phyloP scores from a whole-genome alignment of 1,140 invertebrate genomes.

The Drosophila willistoni region DNA sequence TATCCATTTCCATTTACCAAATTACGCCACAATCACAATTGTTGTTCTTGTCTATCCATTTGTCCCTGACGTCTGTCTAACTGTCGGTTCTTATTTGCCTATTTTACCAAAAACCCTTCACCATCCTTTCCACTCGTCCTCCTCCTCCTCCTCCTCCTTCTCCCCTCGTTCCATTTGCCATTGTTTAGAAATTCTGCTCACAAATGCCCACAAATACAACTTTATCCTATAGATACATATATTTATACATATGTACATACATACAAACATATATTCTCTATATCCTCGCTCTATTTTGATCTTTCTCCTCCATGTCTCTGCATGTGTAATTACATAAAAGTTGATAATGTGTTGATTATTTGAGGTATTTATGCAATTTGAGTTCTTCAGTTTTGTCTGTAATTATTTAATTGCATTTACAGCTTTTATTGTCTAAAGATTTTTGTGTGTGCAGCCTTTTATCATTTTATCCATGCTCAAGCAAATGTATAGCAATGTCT shows the following conservation, averaged over 20 bases:
- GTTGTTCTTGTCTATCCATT: slow-evolving; percentile 27
- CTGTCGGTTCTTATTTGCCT: slow-evolving; percentile 36
- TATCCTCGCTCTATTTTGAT: neutral
- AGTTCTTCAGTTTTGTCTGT: slow-evolving; percentile 44
- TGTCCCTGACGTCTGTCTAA: slow-evolving; percentile 22
- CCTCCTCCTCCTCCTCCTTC: neutral
- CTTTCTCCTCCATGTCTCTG: slow-evolving; percentile 19
- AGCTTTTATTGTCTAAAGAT: slow-evolving; percentile 52
- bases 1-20: slow-evolving; percentile 73
- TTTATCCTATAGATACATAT: slow-evolving; percentile 11
- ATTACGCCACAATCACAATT: slow-evolving; percentile 54
- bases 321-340: slow-evolving; percentile 74
- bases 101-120: slow-evolving; percentile 2
- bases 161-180: neutral
- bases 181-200: slow-evolving; percentile 16
- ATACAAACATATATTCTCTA: neutral
- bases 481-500: too few species aligned
- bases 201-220: slow-evolving; percentile 17
- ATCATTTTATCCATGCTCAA: neutral
- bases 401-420: slow-evolving; percentile 75
- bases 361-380: slow-evolving; percentile 68
- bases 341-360: slow-evolving; percentile 79
- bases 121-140: neutral
- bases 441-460: slow-evolving; percentile 31
- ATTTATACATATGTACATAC: neutral